Evolutionary conservation across 1,140 invertebrate species (phyloP).

Genomic region (roundworm (Caenorhabditis elegans)): WBcel235 BX284605.5:7728001-7728500

Average conservation of each 20-base stretch:
- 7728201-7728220: neutral
- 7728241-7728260: neutral
- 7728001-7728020: neutral
- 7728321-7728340: constrained; percentile 1
- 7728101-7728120: neutral
- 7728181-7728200: neutral
- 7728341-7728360: neutral
- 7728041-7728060: neutral
- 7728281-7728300: neutral
- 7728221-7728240: neutral
- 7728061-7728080: neutral
- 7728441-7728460: neutral
- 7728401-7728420: constrained; percentile 27
- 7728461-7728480: neutral
- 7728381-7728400: neutral
- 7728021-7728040: neutral
- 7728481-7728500: constrained; percentile 12
- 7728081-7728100: neutral
- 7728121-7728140: constrained; percentile 13
- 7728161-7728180: neutral
- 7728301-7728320: constrained; percentile 23
- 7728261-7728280: too few species aligned
- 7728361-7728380: neutral
- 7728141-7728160: constrained; percentile 31
- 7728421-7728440: constrained; percentile 29